Base-by-base conservation (phyloP, 2,888 invertebrate species). In the Orthosia incerta region DNA sequence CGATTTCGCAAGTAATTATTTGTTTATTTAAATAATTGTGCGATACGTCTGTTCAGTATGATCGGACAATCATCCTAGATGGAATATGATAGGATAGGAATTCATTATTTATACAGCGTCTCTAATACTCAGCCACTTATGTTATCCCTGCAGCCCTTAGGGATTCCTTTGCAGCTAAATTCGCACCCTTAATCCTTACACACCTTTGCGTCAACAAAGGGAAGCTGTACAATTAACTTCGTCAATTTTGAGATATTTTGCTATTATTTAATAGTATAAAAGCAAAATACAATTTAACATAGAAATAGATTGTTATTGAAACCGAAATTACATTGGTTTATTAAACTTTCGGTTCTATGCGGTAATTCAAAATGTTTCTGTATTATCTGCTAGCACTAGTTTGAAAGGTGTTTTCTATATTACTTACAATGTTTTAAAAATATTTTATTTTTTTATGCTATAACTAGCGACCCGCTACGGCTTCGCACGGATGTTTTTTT, bases 141-240 rank as follows among this genome's bases (percentile, higher is more conserved):
- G 46, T 50, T n/a, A 46, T 15, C 2, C 45, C 3, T 46, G 13
- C 15, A 62, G 15, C 51, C 56, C 39, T 12, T 26, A 18, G 48
- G 51, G 46, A 39, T 16, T 46, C 26, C 0, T 73, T 39, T 11
- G 16, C 59, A 45, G 63, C 45, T 60, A n/a, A 57, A 63, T 74
- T 60, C 20, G 12, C 53, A 39, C 39, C 20, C 12, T 60, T 48
- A 76, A 76, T n/a, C 68, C 48, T 56, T 23, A 76, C 23, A 13
- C 39, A 48, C n/a, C 39, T 26, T 45, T 20, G 18, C 20, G 46
- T 62, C 53, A 63, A 59, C 59, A 53, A 23, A 53, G 16, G 48
- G 53, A 76, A 68, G 12, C 15, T 26, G 15, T 46, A 18, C 15
- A 46, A 31, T 46, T 18, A 71, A 48, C 46, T 23, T 50, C 1